These are phyloP conservation scores for Agapostemon virescens DNA, from an alignment of 2,888 invertebrate genomes.

Conservation along the genomic window DNA sequence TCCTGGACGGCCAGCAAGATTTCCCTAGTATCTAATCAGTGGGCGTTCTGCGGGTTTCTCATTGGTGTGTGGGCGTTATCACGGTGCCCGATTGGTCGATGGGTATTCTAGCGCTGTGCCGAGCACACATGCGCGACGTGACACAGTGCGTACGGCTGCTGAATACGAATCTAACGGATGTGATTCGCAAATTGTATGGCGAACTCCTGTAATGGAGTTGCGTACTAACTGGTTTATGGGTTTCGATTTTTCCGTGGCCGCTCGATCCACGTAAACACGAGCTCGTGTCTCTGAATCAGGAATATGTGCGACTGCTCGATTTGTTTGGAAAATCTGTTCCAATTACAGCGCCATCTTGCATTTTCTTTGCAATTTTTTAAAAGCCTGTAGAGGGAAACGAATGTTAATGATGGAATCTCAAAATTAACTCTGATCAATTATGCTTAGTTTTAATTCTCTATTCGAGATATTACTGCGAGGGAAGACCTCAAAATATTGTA, in stretches of 20 bases:
- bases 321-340: too few species aligned
- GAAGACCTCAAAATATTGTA: too few species aligned
- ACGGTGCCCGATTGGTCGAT: constrained; percentile 68
- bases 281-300: background rate
- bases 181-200: constrained; percentile 27
- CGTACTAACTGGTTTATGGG: background rate
- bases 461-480: too few species aligned
- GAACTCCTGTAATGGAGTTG: background rate
- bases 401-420: too few species aligned
- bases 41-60: constrained; percentile 76
- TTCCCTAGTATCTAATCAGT: constrained; percentile 76
- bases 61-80: constrained; percentile 79
- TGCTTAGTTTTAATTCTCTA: too few species aligned
- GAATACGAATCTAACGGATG: constrained; percentile 52
- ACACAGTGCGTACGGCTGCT: constrained; percentile 36
- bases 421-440: background rate
- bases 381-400: too few species aligned
- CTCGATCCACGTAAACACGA: too few species aligned
- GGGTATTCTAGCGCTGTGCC: constrained; percentile 53
- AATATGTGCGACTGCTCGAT: background rate
- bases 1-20: constrained; percentile 59
- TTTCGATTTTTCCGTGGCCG: background rate
- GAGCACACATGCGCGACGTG: constrained; percentile 62
- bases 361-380: too few species aligned
- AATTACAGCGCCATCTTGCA: too few species aligned